A percentile compares a stretch with the other conserved stretches of the same genome.
phyloP scores from a whole-genome alignment of 2,797 vertebrate genomes.

The Heterohyrax brucei region DNA sequence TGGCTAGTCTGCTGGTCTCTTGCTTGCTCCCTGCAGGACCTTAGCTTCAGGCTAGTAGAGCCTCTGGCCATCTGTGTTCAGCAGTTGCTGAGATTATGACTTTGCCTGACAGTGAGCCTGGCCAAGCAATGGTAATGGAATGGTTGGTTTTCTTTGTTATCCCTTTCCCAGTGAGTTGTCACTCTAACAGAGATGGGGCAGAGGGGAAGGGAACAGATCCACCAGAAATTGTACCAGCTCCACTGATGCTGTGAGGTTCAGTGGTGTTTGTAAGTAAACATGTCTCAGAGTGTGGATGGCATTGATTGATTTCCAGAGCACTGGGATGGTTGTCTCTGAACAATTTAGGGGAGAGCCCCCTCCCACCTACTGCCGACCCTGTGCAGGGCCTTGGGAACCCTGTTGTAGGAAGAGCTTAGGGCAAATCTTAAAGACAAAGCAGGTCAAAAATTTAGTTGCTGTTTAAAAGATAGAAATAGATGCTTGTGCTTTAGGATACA shows the following conservation, averaged over 20 bases:
- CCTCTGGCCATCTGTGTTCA: not conserved
- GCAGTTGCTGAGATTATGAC: not conserved
- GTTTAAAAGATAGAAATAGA: slow-evolving; percentile 19
- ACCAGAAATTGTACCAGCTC: not conserved
- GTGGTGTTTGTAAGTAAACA: not conserved
- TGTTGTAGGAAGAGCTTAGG: not conserved
- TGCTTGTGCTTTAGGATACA: not conserved
- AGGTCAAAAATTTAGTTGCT: slow-evolving; percentile 5
- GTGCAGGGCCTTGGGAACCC: not conserved
- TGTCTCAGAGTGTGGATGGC: not conserved
- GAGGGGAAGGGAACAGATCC: rapidly evolving
- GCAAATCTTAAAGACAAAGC: not conserved
- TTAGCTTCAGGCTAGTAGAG: not conserved
- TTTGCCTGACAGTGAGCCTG: not conserved
- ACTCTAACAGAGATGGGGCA: not conserved
- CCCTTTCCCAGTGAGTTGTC: rapidly evolving
- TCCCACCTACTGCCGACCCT: not conserved
- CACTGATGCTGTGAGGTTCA: not conserved
- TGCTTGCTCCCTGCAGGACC: not conserved
- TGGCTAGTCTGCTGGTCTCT: not conserved
- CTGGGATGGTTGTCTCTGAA: not conserved
- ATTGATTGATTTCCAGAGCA: not conserved
- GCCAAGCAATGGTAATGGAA: not conserved
- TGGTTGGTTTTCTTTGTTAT: not conserved
- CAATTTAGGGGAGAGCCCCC: not conserved